Percentiles rank a stretch among this genome's conserved stretches.
Evolutionary conservation across 2,113 vertebrate genomes (phyloP).

Genomic region (Microtus oregoni): DNA sequence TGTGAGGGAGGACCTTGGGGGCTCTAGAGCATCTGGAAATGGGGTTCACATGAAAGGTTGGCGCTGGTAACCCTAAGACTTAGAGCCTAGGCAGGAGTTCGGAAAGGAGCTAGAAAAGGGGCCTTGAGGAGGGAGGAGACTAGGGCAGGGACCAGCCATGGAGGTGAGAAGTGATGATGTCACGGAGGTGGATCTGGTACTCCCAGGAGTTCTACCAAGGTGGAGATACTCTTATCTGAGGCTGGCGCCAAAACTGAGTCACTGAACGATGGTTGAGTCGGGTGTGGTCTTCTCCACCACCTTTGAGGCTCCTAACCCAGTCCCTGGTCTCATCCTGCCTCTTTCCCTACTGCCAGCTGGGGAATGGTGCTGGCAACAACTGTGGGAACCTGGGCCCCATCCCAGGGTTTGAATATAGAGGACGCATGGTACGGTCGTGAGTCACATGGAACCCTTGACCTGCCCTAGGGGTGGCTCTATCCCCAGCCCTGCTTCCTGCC

Average conservation of each 20-base stretch:
- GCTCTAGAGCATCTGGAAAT: no score
- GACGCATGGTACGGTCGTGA: rapidly evolving
- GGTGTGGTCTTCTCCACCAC: background rate
- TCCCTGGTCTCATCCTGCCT: background rate
- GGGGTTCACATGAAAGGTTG: background rate
- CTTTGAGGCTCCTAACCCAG: background rate
- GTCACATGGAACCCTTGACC: no score
- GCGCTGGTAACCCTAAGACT: background rate
- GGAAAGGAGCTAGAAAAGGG: background rate
- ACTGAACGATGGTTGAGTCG: no score
- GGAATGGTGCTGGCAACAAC: background rate
- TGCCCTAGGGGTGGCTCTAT: background rate
- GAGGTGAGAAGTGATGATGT: background rate
- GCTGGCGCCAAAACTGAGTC: background rate
- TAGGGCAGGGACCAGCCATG: background rate
- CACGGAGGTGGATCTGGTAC: rapidly evolving
- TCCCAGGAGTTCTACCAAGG: background rate
- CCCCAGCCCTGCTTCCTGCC: background rate
- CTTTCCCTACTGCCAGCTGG: background rate
- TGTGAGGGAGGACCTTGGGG: rapidly evolving
- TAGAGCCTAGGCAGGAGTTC: background rate
- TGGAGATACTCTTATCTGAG: background rate
- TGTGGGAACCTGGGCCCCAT: background rate
- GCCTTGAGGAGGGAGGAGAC: background rate
- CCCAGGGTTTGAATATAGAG: background rate